These are phyloP conservation scores for Lycaon pictus DNA, from an alignment of 2,113 vertebrate species.

Conservation along the genomic window DNA sequence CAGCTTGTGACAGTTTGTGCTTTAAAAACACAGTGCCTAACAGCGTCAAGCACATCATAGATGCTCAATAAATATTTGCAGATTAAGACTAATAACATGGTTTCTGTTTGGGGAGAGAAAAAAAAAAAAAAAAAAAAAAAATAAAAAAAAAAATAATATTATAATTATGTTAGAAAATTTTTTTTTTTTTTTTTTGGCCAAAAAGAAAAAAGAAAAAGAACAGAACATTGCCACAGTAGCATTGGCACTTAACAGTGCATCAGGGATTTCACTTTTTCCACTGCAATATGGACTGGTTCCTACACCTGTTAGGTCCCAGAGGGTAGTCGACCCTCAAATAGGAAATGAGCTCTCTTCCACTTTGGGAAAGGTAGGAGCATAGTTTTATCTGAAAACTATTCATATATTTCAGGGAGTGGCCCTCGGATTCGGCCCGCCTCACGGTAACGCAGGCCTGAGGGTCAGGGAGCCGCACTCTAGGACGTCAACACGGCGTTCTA, in stretches of 20 bases:
- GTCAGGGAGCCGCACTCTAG: not conserved
- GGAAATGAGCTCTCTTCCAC: slow-evolving; percentile 59
- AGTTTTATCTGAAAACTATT: slow-evolving; percentile 76
- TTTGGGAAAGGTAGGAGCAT: slow-evolving; percentile 71
- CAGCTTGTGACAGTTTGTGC: slow-evolving; percentile 68
- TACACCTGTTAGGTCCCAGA: slow-evolving; percentile 70
- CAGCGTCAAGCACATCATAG: not conserved
- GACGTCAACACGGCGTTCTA: not conserved
- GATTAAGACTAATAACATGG: not conserved
- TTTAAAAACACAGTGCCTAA: slow-evolving; percentile 68
- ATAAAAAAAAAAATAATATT: too few species aligned
- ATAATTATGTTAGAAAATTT: too few species aligned
- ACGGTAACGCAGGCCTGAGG: not conserved
- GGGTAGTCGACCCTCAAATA: slow-evolving; percentile 62
- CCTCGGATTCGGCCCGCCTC: slow-evolving; percentile 46
- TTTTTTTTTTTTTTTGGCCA: not conserved
- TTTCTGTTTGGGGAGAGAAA: slow-evolving; percentile 48
- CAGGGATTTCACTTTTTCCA: slow-evolving; percentile 76
- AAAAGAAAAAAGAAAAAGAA: slow-evolving; percentile 55
- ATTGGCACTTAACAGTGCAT: slow-evolving; percentile 83
- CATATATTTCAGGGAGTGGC: slow-evolving; percentile 47
- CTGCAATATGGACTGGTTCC: slow-evolving; percentile 69
- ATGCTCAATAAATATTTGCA: slow-evolving; percentile 47
- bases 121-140: slow-evolving; percentile 49
- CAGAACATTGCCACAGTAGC: slow-evolving; percentile 78